phyloP scores from a whole-genome alignment of 2,888 invertebrate genomes.

The Lithosia quadra region DNA sequence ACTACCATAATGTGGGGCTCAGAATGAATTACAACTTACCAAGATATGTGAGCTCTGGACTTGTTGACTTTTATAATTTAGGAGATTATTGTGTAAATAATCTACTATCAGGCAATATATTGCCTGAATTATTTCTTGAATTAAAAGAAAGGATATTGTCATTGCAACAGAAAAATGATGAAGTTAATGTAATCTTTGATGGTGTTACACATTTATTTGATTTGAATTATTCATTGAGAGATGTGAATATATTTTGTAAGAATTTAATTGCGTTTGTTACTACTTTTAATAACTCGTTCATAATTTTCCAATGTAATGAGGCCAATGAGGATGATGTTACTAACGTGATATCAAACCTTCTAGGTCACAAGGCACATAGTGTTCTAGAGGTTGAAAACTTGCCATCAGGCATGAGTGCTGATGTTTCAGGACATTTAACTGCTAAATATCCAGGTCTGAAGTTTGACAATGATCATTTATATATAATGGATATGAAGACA shows the following conservation, averaged over 20 bases:
- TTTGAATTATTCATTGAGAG: constrained; percentile 84
- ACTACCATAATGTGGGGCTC: constrained; percentile 91
- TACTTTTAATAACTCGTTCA: constrained; percentile 67
- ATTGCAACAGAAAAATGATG: constrained; percentile 68
- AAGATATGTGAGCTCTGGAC: constrained; percentile 72
- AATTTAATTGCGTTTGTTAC: constrained; percentile 74
- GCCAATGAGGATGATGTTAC: constrained; percentile 87
- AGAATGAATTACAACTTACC: constrained; percentile 91
- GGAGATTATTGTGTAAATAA: constrained; percentile 64
- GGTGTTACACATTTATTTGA: constrained; percentile 91
- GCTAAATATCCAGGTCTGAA: constrained; percentile 80
- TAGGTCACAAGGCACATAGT: constrained; percentile 89
- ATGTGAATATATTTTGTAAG: constrained; percentile 84
- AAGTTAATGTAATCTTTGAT: constrained; percentile 89
- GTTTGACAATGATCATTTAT: constrained; percentile 68
- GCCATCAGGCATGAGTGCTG: constrained; percentile 90
- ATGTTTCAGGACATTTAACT: constrained; percentile 90
- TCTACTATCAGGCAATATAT: constrained; percentile 58
- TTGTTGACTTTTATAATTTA: constrained; percentile 68
- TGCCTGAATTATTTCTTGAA: constrained; percentile 73
- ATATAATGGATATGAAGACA: constrained; percentile 64
- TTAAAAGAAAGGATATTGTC: constrained; percentile 73
- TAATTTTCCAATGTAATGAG: constrained; percentile 87
- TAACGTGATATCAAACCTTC: constrained; percentile 85
- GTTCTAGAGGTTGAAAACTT: constrained; percentile 88